A percentile compares a stretch with the other conserved stretches of the same genome.
phyloP scores from a whole-genome alignment of 2,888 invertebrate genomes.

The Drosophila leonis region DNA sequence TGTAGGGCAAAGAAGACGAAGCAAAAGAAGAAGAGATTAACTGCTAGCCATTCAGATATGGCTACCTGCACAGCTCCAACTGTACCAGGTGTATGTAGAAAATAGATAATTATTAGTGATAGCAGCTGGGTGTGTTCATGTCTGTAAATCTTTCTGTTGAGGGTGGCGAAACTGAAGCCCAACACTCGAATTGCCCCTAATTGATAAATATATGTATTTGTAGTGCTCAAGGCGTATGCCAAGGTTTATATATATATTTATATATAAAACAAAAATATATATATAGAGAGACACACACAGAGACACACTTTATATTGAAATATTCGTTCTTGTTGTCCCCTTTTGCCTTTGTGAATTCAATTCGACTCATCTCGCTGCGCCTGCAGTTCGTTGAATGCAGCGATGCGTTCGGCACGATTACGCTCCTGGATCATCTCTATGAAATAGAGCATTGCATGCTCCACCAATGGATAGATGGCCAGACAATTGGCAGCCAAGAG shows the following conservation, averaged over 20 bases:
- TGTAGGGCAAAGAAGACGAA: not conserved
- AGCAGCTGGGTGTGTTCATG: constrained; percentile 16
- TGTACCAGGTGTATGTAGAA: constrained; percentile 1
- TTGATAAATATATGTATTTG: constrained; percentile 7
- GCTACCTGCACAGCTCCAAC: not conserved
- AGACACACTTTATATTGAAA: not conserved
- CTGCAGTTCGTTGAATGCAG: not conserved
- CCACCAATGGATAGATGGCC: constrained; percentile 40
- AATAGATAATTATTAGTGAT: constrained; percentile 6
- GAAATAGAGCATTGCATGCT: constrained; percentile 31
- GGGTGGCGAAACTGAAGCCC: constrained; percentile 5
- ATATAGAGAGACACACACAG: not conserved
- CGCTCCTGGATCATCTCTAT: constrained; percentile 25
- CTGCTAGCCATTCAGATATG: not conserved
- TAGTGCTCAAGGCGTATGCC: constrained; percentile 25
- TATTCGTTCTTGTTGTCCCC: not conserved
- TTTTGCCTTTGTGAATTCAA: not conserved
- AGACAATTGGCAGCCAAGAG: constrained; percentile 49
- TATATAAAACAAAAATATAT: not conserved
- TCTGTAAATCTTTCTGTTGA: constrained; percentile 3
- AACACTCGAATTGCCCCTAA: constrained; percentile 21
- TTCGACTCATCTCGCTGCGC: too few relatives aligned
- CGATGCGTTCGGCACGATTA: constrained; percentile 2
- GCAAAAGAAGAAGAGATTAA: not conserved
- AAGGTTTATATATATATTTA: not conserved